These are phyloP conservation scores for Scortum barcoo DNA, from an alignment of 2,113 vertebrate genomes.

Conservation along the genomic window DNA sequence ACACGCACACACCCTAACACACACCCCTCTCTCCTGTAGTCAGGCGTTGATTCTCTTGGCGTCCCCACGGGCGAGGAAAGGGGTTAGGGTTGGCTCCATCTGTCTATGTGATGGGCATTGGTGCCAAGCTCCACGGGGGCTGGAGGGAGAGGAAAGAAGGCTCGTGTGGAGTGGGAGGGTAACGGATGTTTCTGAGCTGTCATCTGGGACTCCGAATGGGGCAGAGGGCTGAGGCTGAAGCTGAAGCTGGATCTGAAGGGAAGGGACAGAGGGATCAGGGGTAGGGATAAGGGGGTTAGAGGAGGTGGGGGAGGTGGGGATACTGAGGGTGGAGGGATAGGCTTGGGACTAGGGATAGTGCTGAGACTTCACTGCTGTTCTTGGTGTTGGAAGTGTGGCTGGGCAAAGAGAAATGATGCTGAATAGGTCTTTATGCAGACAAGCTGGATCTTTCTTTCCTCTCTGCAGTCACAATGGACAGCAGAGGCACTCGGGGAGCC, in stretches of 20 bases:
- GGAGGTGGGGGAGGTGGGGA: too few relatives aligned
- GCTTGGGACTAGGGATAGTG: conserved; percentile 17
- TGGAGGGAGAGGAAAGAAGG: conserved; percentile 61
- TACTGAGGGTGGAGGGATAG: conserved; percentile 9
- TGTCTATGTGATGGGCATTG: conserved; percentile 77
- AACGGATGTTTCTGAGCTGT: conserved; percentile 73
- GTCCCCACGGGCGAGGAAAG: conserved; percentile 71
- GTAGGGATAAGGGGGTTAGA: conserved; percentile 27
- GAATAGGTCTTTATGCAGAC: conserved; percentile 69
- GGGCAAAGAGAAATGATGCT: conserved; percentile 49
- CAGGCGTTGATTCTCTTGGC: conserved; percentile 69
- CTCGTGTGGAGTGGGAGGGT: conserved; percentile 53
- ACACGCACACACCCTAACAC: neutral
- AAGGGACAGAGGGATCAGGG: conserved; percentile 8
- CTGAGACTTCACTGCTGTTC: conserved; percentile 41
- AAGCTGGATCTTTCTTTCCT: conserved; percentile 59
- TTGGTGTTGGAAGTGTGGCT: conserved; percentile 16
- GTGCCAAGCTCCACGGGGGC: conserved; percentile 80
- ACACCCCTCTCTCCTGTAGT: conserved; percentile 53
- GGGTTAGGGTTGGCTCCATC: conserved; percentile 83
- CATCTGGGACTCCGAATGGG: conserved; percentile 66
- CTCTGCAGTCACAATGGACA: conserved; percentile 59
- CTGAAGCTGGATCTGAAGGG: neutral
- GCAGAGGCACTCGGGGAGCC: conserved; percentile 33
- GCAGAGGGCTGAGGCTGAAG: conserved; percentile 38